Base-by-base conservation (phyloP, 1,140 invertebrate genomes). In the Chrysoperla carnea region DNA sequence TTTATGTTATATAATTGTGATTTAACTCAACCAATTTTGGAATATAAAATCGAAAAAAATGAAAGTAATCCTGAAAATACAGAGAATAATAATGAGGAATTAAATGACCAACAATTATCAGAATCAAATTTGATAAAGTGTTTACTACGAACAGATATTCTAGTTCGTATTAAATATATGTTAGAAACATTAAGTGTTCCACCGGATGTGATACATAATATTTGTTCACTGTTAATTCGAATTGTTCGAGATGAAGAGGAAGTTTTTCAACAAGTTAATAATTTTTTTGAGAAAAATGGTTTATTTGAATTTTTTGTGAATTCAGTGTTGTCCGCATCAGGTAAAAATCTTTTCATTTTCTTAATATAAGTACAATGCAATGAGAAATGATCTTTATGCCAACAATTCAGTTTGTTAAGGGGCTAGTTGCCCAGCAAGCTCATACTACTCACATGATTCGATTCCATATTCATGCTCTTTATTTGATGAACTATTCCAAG, bases 91-190 rank as follows among this genome's bases (percentile, higher is more conserved):
- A 69, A 72, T 46, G 63, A 66, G 45, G 75, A 76, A 51, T 64
- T 87, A 37, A 86, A 85, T 59, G 88, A 93, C 68, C 76, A 79
- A 55, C 81, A 91, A 56, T 59, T 92, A 37, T 74, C 78, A 8
- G 83, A 83, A 63, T 66, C 78, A 12, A 81, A 87, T 65, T 59
- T 84, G 1, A 68, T 84, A 28, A 69, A 78, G 56, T 79, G 77
- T 40, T 58, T 85, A 13, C 50, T 84, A 8, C 67, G 85, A 48
- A 84, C 85, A 41, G 77, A 87, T 56, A 72, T 92, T 48, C 55
- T 89, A 33, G 63, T 75, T 41, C 69, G 76, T 56, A 70, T 78
- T 29, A 74, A 62, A 70, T 83, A 58, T 50, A 48, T 44, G 39
- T 61, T 61, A 40, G 54, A 23, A 23, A 23, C 17, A 23, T 23